These are phyloP conservation scores for Cerastis leucographa DNA, from an alignment of 2,888 invertebrate genomes.

Conservation along the genomic window DNA sequence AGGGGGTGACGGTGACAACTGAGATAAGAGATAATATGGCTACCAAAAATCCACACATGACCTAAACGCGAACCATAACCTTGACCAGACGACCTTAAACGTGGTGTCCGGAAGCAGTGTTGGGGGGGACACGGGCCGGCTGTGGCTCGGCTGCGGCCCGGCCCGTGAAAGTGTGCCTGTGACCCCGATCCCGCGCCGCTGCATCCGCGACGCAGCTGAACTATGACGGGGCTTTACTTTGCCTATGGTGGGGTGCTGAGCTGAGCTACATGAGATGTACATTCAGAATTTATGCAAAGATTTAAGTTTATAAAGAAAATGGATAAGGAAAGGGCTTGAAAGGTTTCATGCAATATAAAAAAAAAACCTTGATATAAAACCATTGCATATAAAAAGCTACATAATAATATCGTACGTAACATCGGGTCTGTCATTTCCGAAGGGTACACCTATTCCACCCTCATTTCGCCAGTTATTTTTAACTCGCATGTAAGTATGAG, in stretches of 20 bases:
- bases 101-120: constrained; percentile 76
- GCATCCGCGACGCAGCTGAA: constrained; percentile 80
- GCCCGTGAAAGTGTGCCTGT: constrained; percentile 83
- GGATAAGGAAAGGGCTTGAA: too few relatives aligned
- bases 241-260: constrained; percentile 32
- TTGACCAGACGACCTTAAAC: constrained; percentile 81
- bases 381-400: not conserved
- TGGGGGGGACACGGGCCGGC: constrained; percentile 31
- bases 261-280: constrained; percentile 8
- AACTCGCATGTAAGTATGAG: not conserved
- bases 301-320: not conserved
- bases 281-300: not conserved
- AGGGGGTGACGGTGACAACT: not conserved
- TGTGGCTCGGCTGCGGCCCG: constrained; percentile 43
- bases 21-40: too few relatives aligned
- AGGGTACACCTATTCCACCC: not conserved
- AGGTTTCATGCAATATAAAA: not conserved
- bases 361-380: not conserved
- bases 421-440: not conserved
- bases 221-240: constrained; percentile 59
- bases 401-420: not conserved
- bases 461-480: not conserved
- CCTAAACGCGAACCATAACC: constrained; percentile 74
- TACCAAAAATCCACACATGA: constrained; percentile 26
- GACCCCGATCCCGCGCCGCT: constrained; percentile 76